These are phyloP conservation scores for Graphium colonna DNA, from an alignment of 2,888 invertebrate species.

Conservation along the genomic window DNA sequence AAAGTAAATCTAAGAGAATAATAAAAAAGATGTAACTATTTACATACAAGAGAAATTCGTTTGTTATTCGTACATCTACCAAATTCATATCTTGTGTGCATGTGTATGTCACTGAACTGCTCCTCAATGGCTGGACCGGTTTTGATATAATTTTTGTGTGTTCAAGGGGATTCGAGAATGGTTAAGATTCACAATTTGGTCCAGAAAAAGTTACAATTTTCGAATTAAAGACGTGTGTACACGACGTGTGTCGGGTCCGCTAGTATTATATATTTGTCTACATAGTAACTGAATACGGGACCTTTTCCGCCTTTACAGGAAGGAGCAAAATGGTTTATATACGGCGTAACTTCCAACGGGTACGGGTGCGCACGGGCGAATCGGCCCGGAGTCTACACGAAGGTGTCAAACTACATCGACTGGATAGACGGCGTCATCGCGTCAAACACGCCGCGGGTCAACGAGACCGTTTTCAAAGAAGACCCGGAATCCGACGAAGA, in stretches of 20 bases:
- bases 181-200: too few species aligned
- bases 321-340: conserved; percentile 71
- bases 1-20: too few species aligned
- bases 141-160: too few species aligned
- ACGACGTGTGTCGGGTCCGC: too few species aligned
- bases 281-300: not conserved
- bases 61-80: not conserved
- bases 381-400: conserved; percentile 90
- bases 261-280: not conserved
- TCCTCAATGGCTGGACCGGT: too few species aligned
- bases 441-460: conserved; percentile 48
- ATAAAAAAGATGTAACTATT: too few species aligned
- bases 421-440: conserved; percentile 84
- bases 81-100: not conserved
- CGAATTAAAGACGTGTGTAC: too few species aligned
- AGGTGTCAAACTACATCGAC: conserved; percentile 85
- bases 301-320: conserved; percentile 46
- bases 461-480: conserved; percentile 35
- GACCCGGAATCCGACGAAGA: conserved; percentile 49
- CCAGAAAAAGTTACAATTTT: too few species aligned
- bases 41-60: too few species aligned
- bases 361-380: conserved; percentile 89
- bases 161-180: too few species aligned
- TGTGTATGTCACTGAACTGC: too few species aligned
- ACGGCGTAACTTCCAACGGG: conserved; percentile 89